A percentile compares a stretch with the other conserved stretches of the same genome.
phyloP scores from a whole-genome alignment of 2,797 vertebrate genomes.

The Sebastes steindachneri region DNA sequence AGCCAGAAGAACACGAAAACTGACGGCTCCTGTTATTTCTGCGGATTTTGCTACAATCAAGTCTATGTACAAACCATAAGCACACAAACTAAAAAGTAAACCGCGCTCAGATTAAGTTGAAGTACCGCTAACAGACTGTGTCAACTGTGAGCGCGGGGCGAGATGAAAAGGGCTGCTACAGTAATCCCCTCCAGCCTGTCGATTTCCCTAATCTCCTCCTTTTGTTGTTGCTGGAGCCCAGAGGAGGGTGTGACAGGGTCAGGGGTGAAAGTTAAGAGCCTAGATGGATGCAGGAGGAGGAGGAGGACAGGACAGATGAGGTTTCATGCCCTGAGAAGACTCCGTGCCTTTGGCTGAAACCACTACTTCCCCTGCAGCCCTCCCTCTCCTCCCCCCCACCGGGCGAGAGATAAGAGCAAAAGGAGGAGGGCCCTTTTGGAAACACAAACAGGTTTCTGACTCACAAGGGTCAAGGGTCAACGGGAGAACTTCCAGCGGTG shows the following conservation, averaged over 20 bases:
- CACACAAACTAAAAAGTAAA: constrained; percentile 74
- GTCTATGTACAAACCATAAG: constrained; percentile 65
- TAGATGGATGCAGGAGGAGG: constrained; percentile 62
- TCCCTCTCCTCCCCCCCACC: constrained; percentile 23
- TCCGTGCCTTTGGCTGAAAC: constrained; percentile 61
- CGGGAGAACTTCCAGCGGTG: constrained; percentile 54
- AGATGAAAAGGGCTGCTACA: constrained; percentile 78
- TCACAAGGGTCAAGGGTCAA: constrained; percentile 63
- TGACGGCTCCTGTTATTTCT: constrained; percentile 41
- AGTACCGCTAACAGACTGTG: constrained; percentile 78
- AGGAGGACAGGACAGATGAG: constrained; percentile 65
- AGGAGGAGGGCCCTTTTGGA: constrained; percentile 53
- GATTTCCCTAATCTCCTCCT: constrained; percentile 80
- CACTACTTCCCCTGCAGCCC: constrained; percentile 46
- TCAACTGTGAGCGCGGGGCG: constrained; percentile 70
- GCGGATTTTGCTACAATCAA: constrained; percentile 57
- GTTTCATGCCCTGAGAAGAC: constrained; percentile 68
- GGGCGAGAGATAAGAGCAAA: constrained; percentile 66
- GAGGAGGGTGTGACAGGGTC: constrained; percentile 81
- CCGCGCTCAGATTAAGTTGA: constrained; percentile 76
- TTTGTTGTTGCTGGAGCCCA: constrained; percentile 77
- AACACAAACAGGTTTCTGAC: constrained; percentile 74
- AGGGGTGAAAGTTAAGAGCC: constrained; percentile 84
- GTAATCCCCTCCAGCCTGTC: constrained; percentile 77
- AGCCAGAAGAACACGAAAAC: not conserved